Conservation (phyloP, 2,113 vertebrate genomes). For the Calonectris borealis region DNA sequence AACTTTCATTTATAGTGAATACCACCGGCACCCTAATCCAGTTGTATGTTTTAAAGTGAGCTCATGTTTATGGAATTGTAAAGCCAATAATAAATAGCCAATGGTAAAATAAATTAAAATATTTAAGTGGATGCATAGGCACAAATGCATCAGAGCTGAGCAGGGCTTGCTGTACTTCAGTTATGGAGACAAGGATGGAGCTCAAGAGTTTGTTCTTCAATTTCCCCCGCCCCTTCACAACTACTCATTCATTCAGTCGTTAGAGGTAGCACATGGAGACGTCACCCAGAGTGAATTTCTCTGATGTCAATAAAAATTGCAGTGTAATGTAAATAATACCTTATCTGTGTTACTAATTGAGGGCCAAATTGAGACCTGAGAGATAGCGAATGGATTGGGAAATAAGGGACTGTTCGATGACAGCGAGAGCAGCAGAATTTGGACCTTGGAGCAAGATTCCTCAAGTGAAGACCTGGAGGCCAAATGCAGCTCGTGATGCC, state of each 20-base stretch:
- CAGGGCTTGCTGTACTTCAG: not conserved
- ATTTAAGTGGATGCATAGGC: not conserved
- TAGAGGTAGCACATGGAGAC: not conserved
- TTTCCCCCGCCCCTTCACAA: not conserved
- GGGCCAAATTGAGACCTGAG: not conserved
- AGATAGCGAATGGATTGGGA: not conserved
- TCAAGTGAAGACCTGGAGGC: constrained; percentile 12
- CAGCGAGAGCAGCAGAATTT: not conserved
- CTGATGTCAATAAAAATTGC: not conserved
- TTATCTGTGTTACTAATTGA: not conserved
- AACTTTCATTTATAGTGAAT: not conserved
- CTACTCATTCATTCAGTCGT: not conserved
- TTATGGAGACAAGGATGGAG: not conserved
- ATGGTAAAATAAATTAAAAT: not conserved
- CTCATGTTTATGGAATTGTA: not conserved
- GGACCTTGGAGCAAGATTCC: constrained; percentile 30
- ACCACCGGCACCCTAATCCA: not conserved
- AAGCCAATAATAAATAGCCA: not conserved
- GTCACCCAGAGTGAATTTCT: not conserved
- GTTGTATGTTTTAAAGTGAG: not conserved
- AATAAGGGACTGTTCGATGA: not conserved
- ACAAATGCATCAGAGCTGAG: not conserved
- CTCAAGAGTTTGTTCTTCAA: not conserved
- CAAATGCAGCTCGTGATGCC: not conserved
- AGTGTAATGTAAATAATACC: not conserved